Conservation (phyloP, 2,113 vertebrate species). For the Lynx canadensis region DNA sequence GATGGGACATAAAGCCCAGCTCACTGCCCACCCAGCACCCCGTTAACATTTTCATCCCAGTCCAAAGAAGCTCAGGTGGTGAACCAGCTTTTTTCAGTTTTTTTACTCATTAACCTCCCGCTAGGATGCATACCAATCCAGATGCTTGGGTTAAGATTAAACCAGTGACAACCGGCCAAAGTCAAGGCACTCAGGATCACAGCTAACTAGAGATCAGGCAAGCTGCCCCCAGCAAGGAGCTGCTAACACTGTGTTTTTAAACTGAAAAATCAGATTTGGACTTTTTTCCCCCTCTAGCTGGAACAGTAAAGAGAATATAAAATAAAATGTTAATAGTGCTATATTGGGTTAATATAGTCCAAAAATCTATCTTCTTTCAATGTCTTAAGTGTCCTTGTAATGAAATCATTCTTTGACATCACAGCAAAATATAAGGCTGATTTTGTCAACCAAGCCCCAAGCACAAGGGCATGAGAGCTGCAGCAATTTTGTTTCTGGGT, state of each 20-base stretch:
- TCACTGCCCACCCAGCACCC: background rate
- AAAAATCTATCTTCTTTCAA: background rate
- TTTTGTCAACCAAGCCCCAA: background rate
- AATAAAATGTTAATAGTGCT: background rate
- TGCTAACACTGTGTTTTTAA: background rate
- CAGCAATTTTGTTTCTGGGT: background rate
- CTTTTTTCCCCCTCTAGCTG: background rate
- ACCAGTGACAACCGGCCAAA: background rate
- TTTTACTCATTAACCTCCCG: constrained; percentile 20
- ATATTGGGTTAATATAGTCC: background rate
- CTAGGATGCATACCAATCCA: background rate
- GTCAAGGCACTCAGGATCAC: background rate
- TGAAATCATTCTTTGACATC: background rate
- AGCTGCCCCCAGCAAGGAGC: background rate
- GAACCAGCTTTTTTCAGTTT: background rate
- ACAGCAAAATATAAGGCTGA: background rate
- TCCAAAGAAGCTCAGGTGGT: background rate
- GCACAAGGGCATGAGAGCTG: background rate
- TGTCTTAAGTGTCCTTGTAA: background rate
- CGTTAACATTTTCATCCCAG: background rate
- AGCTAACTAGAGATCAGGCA: background rate
- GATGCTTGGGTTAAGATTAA: background rate
- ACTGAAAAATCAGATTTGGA: background rate
- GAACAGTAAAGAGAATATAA: background rate
- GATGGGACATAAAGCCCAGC: background rate